Evolutionary conservation across 92 coral and sea anemone genomes (phyloP), one percentile per base, ranked within the genome.

Genomic region (Ricordea florida): DNA sequence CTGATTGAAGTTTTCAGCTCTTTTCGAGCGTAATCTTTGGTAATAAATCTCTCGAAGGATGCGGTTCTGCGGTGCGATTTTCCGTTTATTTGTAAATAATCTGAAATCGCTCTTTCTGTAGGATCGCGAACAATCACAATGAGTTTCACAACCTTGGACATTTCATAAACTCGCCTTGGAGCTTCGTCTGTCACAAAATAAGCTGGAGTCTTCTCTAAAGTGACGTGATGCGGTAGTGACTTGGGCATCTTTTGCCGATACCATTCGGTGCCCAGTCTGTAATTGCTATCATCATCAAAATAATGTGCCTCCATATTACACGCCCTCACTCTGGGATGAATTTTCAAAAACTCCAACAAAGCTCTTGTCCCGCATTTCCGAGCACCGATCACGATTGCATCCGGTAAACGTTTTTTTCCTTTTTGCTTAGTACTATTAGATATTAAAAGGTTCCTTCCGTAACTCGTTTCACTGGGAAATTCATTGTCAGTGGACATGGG

Each of bases 141-240:
- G 10, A 91, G 80, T 79, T 88, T 87, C 29, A 88, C 34, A 37
- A 61, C 64, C 36, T n/a, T 63, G 4, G 88, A 87, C 88, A 91
- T 80, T 18, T 72, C 62, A 62, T 64, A 35, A 3, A 91, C 81
- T 6, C 97, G 62, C 44, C 45, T 61, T 22, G 97, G 92, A 28
- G 63, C 92, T 33, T 66, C 57, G 45, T 74, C 74, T 17, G 93
- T 91, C 45, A 89, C 96, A 72, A 91, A 91, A 65, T 91, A 91
- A 32, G 93, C 82, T 25, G 97, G 97, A 5, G 97, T 84, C 76
- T 91, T 91, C 58, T 91, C 97, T 30, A 91, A 71, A 24, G 73
- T 72, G 10, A 88, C 64, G 31, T 87, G 82, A 7, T 67, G 62
- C 40, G 69, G 62, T 9, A 22, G 38, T 18, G 84, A 67, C 17